Evolutionary conservation across 2,113 vertebrate genomes (phyloP), one percentile per base, ranked within the genome.

Genomic region (Spermophilus dauricus): DNA sequence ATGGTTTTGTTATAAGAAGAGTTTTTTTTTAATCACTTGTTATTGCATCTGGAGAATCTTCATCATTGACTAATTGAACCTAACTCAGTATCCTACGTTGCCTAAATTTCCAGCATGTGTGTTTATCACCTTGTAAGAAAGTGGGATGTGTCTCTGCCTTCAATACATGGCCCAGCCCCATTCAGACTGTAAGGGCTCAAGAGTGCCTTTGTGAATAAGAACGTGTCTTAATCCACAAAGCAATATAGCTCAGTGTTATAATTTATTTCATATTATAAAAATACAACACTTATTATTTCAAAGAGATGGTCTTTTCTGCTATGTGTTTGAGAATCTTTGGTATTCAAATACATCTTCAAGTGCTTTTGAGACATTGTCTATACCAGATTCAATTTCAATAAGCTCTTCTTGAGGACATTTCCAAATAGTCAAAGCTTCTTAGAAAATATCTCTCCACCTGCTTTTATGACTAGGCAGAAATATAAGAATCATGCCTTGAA

Each of bases 261-360:
- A 8, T 83, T 67, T 51, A 84, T 78, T 14, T 37, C n/a, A 26
- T 39, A 6, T 53, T 86, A 73, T 28, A 12, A 93, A 91, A 78
- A 77, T 8, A 91, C 9, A 69, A 20, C 11, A 9, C 16, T 93
- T 89, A 80, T 89, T 75, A 80, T 86, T 92, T 96, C 80, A 95
- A 70, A 95, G 14, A 63, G 13, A 67, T 73, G 22, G 20, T 93
- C 17, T 77, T 32, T 93, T 63, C 58, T 91, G 37, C 67, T 95
- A 37, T 39, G 20, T 81, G 22, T 2, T 61, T 91, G 58, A 89
- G 77, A 20, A 67, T 80, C 34, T 92, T 81, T 93, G 67, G 6
- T 70, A 18, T 86, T 91, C 63, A 96, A 69, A 61, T 88, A 92
- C 2, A 76, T 24, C 9, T 45, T 61, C 45, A 80, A 86, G 58